Conservation (phyloP, 1,140 invertebrate species). For the Drosophila saltans region DNA sequence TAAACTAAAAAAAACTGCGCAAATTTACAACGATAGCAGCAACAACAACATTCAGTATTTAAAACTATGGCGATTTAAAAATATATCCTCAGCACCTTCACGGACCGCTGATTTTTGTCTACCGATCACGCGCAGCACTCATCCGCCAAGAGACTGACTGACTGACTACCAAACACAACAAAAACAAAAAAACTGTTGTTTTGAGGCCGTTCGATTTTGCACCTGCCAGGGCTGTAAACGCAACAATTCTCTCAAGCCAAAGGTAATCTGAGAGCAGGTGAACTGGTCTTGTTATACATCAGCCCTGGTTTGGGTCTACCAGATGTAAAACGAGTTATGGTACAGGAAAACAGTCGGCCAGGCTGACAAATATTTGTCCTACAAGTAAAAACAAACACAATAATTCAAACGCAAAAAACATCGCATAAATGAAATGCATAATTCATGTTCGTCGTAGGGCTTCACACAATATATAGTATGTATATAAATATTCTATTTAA, state of each 20-base stretch:
- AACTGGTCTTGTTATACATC: slow-evolving; percentile 31
- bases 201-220: slow-evolving; percentile 62
- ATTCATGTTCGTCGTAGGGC: no score
- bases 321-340: slow-evolving; percentile 73
- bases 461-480: no score
- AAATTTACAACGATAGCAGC: slow-evolving; percentile 65
- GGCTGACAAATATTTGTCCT: slow-evolving; percentile 1
- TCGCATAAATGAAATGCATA: no score
- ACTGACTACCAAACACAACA: slow-evolving; percentile 51
- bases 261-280: slow-evolving; percentile 29
- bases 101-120: slow-evolving; percentile 69
- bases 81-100: slow-evolving; percentile 76
- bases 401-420: no score
- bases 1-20: slow-evolving; percentile 49
- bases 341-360: slow-evolving; percentile 26
- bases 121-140: slow-evolving; percentile 67
- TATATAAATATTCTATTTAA: not conserved
- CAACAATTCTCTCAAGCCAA: slow-evolving; percentile 11
- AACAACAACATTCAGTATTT: slow-evolving; percentile 45
- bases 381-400: not conserved
- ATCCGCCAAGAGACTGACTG: slow-evolving; percentile 62
- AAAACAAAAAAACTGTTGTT: slow-evolving; percentile 66
- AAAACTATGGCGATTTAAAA: slow-evolving; percentile 37
- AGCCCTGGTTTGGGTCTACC: slow-evolving; percentile 57
- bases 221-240: slow-evolving; percentile 56